Evolutionary conservation across 2,888 invertebrate species (phyloP), one percentile per base, ranked within the genome.

Genomic region (Melinaea marsaeus): DNA sequence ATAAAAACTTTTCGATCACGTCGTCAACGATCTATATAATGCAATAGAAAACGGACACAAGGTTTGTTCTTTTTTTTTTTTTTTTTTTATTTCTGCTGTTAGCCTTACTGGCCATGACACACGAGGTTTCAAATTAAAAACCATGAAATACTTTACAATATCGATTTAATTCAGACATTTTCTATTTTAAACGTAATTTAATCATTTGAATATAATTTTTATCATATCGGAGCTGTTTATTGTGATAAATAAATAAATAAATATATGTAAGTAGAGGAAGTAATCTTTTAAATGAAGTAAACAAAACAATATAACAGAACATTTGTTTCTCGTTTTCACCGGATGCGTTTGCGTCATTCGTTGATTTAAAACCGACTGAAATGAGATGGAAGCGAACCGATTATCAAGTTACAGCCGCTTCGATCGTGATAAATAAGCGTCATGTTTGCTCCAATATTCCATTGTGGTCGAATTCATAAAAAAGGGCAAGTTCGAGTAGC

Each of bases 61-160:
- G 83, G 83, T 74, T 22, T 22, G 1, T 22, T 22, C 22, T 22
- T 22, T 22, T 22, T 22, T 22, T 22, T 22, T 22, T 22, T 22
- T 22, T 22, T 22, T 22, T 22, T 22, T 22, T 22, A 22, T 22
- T 0, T 22, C 22, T 22, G 22, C 22, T 22, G 22, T 22, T 1
- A 22, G 22, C 22, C 22, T 22, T 22, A 22, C 22, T 22, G 22
- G 22, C 22, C 22, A 22, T 22, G 22, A 22, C 22, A 78, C 70
- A 74, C 83, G 74, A 81, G 83, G 83, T 74, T 74, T 64, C 55
- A 61, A 73, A 72, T 71, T 61, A 63, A 60, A 61, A 58, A 60
- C 67, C 67, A 68, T 66, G 65, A 69, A 70, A 71, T 47, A n/a
- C 46, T 62, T 60, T 54, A 57, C 1, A 61, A 33, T 42, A 9